A percentile compares a stretch with the other conserved stretches of the same genome.
These are phyloP conservation scores for Lasioglossum albipes DNA, from an alignment of 1,140 invertebrate genomes.

Conservation along the genomic window DNA sequence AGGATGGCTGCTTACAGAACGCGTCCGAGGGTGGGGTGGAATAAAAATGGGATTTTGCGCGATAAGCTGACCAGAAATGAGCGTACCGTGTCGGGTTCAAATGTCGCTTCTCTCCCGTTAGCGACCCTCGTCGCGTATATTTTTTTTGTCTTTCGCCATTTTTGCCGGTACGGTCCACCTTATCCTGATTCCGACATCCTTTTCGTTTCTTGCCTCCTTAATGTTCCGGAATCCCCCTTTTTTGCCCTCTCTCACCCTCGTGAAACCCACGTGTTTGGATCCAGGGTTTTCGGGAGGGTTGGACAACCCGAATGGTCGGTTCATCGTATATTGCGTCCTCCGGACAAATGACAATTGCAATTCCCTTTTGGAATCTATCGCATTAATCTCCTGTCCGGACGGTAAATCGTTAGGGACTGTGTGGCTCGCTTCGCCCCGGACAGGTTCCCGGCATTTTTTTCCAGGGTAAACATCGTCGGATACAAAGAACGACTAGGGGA, in stretches of 20 bases:
- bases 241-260: conserved; percentile 29
- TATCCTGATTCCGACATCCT: conserved; percentile 41
- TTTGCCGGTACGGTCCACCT: conserved; percentile 21
- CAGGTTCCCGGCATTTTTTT: not conserved
- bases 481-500: too few relatives aligned
- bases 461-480: not conserved
- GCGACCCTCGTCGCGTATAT: not conserved
- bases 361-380: conserved; percentile 46
- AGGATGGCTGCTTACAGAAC: conserved; percentile 24
- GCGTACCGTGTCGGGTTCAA: conserved; percentile 44
- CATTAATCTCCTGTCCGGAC: conserved; percentile 50
- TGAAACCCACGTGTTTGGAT: conserved; percentile 36
- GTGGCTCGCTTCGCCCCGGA: too few relatives aligned
- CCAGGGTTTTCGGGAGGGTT: conserved; percentile 1
- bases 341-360: conserved; percentile 68
- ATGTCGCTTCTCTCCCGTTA: conserved; percentile 18
- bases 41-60: conserved; percentile 58
- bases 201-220: conserved; percentile 55
- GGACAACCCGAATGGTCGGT: conserved; percentile 25
- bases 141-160: conserved; percentile 26
- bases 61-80: conserved; percentile 54
- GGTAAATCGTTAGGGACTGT: conserved; percentile 1
- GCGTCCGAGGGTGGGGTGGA: not conserved
- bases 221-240: conserved; percentile 44
- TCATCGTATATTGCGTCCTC: conserved; percentile 55